phyloP scores from a whole-genome alignment of 2,888 invertebrate species.

The Teinopalpus imperialis region DNA sequence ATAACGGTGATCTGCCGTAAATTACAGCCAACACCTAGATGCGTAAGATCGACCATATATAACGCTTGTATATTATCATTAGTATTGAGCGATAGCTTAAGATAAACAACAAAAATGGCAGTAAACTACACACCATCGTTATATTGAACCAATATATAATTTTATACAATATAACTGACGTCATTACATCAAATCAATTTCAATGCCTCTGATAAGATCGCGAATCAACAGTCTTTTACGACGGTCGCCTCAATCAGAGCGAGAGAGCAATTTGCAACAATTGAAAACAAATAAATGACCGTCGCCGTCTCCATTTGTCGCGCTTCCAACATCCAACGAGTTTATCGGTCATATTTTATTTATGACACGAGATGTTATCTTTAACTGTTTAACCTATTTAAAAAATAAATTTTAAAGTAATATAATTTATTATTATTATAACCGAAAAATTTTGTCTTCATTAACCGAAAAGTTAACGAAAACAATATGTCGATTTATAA shows the following conservation, averaged over 20 bases:
- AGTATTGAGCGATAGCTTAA: too few species aligned
- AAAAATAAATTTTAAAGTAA: too few species aligned
- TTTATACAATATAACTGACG: conserved; percentile 31
- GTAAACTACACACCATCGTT: too few species aligned
- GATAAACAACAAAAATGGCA: too few species aligned
- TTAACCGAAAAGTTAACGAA: too few species aligned
- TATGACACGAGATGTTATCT: conserved; percentile 23
- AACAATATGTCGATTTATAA: too few species aligned
- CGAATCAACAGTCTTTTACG: conserved; percentile 50
- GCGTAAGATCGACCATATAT: too few species aligned
- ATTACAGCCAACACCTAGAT: too few species aligned
- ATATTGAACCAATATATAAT: background rate
- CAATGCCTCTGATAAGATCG: conserved; percentile 43
- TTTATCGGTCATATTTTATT: conserved; percentile 26
- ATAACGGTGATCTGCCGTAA: too few species aligned
- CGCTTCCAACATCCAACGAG: conserved; percentile 32
- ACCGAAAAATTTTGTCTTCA: too few species aligned
- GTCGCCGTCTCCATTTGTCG: conserved; percentile 45
- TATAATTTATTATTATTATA: too few species aligned
- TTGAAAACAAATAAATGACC: conserved; percentile 67
- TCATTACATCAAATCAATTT: conserved; percentile 38
- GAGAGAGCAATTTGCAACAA: conserved; percentile 62
- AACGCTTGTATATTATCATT: too few species aligned
- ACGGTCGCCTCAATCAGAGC: conserved; percentile 60
- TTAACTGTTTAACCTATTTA: conserved; percentile 25